A percentile compares a stretch with the other conserved stretches of the same genome.
Evolutionary conservation across 2,888 invertebrate species (phyloP).

Genomic region (Caenorhabditis auriculariae): DNA sequence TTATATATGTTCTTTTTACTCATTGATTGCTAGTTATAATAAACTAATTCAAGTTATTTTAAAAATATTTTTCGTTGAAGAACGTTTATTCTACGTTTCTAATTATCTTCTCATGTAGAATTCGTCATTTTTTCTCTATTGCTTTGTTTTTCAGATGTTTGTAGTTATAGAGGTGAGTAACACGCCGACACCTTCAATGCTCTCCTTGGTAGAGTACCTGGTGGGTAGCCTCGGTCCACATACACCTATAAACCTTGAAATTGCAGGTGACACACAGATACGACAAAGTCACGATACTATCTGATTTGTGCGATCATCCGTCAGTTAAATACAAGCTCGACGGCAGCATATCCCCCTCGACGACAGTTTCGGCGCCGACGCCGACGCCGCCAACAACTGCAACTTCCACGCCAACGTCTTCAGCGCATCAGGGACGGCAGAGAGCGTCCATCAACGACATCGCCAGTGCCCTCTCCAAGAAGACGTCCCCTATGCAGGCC

Average conservation of each 20-base stretch:
- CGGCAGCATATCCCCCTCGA: slow-evolving; percentile 22
- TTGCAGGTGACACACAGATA: slow-evolving; percentile 41
- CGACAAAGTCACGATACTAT: slow-evolving; percentile 41
- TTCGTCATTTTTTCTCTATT: slow-evolving; percentile 3
- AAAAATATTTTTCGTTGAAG: background rate
- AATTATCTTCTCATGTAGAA: background rate
- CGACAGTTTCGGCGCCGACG: slow-evolving; percentile 13
- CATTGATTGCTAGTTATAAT: no score
- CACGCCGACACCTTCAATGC: slow-evolving; percentile 33
- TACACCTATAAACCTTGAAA: background rate
- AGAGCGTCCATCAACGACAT: slow-evolving; percentile 22
- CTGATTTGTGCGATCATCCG: slow-evolving; percentile 38
- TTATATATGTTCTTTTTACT: no score
- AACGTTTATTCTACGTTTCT: background rate
- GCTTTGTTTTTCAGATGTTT: slow-evolving; percentile 31
- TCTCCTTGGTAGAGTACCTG: slow-evolving; percentile 42
- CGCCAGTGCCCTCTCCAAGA: slow-evolving; percentile 18
- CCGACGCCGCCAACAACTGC: slow-evolving; percentile 22
- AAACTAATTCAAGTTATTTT: no score
- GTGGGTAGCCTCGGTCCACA: slow-evolving; percentile 6
- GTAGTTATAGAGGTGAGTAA: slow-evolving; percentile 42
- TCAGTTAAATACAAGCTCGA: slow-evolving; percentile 32
- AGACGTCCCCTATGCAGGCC: slow-evolving; percentile 15
- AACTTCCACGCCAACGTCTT: slow-evolving; percentile 15
- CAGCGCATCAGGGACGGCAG: slow-evolving; percentile 8